Evolutionary conservation across 1,140 invertebrate species (phyloP), one percentile per base, ranked within the genome.

Genomic region (Laodelphax striatellus): DNA sequence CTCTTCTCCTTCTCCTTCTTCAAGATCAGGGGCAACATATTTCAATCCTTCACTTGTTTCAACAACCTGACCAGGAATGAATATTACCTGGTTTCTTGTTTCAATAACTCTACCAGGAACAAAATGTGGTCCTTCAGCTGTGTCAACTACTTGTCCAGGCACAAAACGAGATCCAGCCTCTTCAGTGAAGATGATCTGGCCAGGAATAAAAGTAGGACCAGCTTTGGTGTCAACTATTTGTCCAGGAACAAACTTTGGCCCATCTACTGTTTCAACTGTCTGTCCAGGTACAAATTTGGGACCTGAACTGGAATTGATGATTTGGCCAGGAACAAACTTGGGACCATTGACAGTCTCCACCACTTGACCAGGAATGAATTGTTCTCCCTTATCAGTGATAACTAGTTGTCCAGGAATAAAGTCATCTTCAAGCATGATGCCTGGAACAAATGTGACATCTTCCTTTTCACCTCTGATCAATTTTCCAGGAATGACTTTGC

Each of bases 391-490:
- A 68, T 84, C 82, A 5, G 82, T 85, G 60, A 77, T 80, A 0
- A 86, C 80, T 60, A 82, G 77, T 73, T 87, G 84, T 4, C 86
- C 86, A 0, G 85, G 84, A 13, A 86, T 74, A 67, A 88, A 87
- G 58, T 76, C 73, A 34, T 80, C 82, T 52, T 80, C 75, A 57
- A 84, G 80, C 0, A 81, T 79, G 73, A 84, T 81, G 56, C 85
- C 85, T 9, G 84, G 83, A 5, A 86, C 80, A 69, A 87, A 87
- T 50, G 81, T 77, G 22, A 82, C 79, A 55, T 80, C 78, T 38
- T 38, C 34, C 34, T 38, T 38, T 54, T 78, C 79, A 60, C 79
- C 79, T 66, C 80, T 78, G 2, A 84, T 77, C 21, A 85, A 70
- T 63, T 83, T 77, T 31, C 85, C 85, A 1, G 84, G 82, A 21